Evolutionary conservation across 1,140 invertebrate genomes (phyloP), one percentile per base, ranked within the genome.

Genomic region (Macrobrachium rosenbergii): DNA sequence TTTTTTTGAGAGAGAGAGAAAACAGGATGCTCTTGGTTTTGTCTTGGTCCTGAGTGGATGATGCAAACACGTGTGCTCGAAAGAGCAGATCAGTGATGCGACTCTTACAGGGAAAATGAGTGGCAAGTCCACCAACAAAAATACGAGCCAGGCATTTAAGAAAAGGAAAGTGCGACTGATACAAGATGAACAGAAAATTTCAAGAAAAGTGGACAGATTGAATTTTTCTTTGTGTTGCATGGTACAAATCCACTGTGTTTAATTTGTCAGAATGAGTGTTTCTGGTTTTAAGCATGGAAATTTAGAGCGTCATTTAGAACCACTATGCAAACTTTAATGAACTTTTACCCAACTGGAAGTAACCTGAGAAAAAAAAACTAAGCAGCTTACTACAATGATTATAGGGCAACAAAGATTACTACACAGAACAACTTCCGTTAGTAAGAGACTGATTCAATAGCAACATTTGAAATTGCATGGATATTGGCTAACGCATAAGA

Each of bases 321-420:
- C 77, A 80, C 77, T 80, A 80, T 80, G 77, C 77, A 80, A 80
- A 80, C 77, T 80, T 80, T 80, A 80, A 80, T 80, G 60, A 80
- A 60, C 77, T n/a, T 80, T 80, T 80, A 80, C 77, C 59, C 77
- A 80, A 45, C 52, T 80, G 77, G 77, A 80, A 60, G 77, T 80
- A 80, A 80, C 59, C 77, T 80, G 77, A 80, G 45, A 80, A 59
- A 78, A 80, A 80, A 80, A 8, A 80, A 80, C 5, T 80, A 21
- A 80, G 59, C 77, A 80, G 77, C 45, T 80, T 80, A 80, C 77
- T 80, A 80, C 77, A 59, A 17, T 60, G 77, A 80, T 80, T 80
- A 80, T 59, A 80, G 59, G 77, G 5, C 77, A 62, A 80, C 45
- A 80, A 76, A 80, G 77, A 80, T 59, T 80, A 80, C 77, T 80